Conservation (phyloP, 2,888 invertebrate species). For the Lypha dubia region DNA sequence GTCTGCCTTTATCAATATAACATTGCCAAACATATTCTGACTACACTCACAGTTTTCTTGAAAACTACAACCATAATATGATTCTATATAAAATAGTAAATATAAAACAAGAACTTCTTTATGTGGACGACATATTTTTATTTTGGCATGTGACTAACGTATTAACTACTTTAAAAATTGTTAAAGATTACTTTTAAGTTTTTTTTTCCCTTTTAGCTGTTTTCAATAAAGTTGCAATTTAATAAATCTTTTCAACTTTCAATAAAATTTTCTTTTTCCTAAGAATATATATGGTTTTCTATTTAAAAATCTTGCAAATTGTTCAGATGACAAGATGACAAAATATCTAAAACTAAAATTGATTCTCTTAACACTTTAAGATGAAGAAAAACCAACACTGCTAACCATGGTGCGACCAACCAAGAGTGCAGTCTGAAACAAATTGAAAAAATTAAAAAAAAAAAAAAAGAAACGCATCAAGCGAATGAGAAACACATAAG, state of each 20-base stretch:
- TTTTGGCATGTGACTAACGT: no score
- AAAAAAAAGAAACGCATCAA: not conserved
- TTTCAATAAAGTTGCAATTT: not conserved
- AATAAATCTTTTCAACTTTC: not conserved
- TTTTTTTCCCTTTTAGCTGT: not conserved
- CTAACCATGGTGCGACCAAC: slow-evolving; percentile 1
- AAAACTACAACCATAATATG: no score
- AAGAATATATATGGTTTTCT: not conserved
- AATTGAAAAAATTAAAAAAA: slow-evolving; percentile 43
- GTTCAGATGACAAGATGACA: slow-evolving; percentile 35
- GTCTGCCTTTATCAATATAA: no score
- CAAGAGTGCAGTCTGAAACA: slow-evolving; percentile 29
- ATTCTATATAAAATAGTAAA: no score
- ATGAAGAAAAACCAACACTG: slow-evolving; percentile 53
- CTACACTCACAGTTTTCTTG: no score
- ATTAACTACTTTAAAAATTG: no score
- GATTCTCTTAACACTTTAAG: slow-evolving; percentile 55
- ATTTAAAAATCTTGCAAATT: slow-evolving; percentile 49
- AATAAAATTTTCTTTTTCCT: not conserved
- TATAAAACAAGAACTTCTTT: no score
- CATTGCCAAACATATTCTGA: no score
- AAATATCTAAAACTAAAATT: slow-evolving; percentile 55
- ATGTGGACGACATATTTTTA: no score
- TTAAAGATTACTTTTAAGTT: not conserved
- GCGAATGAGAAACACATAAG: not conserved